Evolutionary conservation across 2,797 vertebrate species (phyloP).

Genomic region (Phrynocephalus forsythii): DNA sequence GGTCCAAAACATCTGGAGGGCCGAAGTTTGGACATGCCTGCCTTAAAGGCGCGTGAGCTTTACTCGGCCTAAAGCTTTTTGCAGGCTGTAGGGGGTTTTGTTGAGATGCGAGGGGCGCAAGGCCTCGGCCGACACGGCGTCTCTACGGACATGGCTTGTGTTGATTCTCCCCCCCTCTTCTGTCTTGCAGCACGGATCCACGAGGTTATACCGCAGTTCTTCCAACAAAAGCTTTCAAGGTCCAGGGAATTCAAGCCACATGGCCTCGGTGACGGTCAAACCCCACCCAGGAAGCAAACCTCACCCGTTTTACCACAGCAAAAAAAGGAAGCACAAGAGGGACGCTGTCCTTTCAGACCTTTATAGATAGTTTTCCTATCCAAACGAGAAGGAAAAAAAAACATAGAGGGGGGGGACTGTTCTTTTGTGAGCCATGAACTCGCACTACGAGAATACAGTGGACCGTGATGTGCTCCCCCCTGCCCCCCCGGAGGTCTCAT

Average conservation of each 20-base stretch:
- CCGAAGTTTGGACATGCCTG: too few species aligned
- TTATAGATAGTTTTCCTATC: conserved; percentile 89
- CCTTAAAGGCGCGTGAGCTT: too few species aligned
- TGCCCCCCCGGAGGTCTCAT: conserved; percentile 60
- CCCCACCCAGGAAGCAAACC: conserved; percentile 85
- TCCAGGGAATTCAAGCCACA: conserved; percentile 85
- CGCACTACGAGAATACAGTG: conserved; percentile 76
- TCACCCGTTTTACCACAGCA: conserved; percentile 90
- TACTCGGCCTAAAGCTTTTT: too few species aligned
- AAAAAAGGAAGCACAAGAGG: conserved; percentile 96
- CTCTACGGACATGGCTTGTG: too few species aligned
- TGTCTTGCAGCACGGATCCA: conserved; percentile 78
- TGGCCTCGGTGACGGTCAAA: conserved; percentile 82
- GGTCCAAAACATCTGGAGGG: too few species aligned
- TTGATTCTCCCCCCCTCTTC: rapidly evolving
- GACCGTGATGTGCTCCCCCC: conserved; percentile 61
- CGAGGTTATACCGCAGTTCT: conserved; percentile 85
- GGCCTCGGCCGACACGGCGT: too few species aligned
- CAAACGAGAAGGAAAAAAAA: conserved; percentile 42
- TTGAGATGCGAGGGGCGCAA: too few species aligned
- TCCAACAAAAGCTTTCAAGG: conserved; percentile 89
- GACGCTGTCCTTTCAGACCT: conserved; percentile 90
- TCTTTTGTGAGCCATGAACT: conserved; percentile 80
- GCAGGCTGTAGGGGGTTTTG: too few species aligned
- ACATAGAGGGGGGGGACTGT: conserved; percentile 46